A percentile compares a stretch with the other conserved stretches of the same genome.
Conservation (phyloP, 1,140 invertebrate species). For the Drosophila simulans region DNA sequence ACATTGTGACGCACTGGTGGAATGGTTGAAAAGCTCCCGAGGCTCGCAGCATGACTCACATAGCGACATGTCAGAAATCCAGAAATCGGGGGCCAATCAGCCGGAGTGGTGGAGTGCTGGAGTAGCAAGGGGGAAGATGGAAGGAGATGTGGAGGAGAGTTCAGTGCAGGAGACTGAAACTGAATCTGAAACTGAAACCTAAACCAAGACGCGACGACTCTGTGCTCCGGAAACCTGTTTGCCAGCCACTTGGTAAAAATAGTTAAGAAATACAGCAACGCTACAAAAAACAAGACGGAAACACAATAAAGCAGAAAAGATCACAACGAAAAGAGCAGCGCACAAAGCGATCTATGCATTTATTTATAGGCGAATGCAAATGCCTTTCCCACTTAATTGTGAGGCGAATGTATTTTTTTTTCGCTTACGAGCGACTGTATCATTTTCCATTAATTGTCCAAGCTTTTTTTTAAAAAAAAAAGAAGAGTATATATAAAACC, state of each 20-base stretch:
- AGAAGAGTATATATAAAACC: too few species aligned
- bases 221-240: conserved; percentile 32
- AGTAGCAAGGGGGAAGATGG: neutral
- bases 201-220: conserved; percentile 4
- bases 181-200: conserved; percentile 10
- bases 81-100: conserved; percentile 4
- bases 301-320: neutral
- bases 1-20: conserved; percentile 53
- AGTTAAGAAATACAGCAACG: neutral
- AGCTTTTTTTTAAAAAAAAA: neutral
- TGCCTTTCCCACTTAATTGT: conserved; percentile 10
- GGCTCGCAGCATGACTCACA: conserved; percentile 47
- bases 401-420: neutral
- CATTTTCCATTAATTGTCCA: neutral
- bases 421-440: neutral
- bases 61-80: conserved; percentile 36
- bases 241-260: conserved; percentile 14
- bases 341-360: conserved; percentile 22
- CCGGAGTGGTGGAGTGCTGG: neutral
- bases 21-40: conserved; percentile 3
- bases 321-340: neutral
- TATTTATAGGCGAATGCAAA: conserved; percentile 32
- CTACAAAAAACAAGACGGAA: neutral
- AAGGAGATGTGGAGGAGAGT: neutral
- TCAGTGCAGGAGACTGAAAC: conserved; percentile 14